Base-by-base conservation (phyloP, 2,888 invertebrate species). In the Trachelus troglodyta region DNA sequence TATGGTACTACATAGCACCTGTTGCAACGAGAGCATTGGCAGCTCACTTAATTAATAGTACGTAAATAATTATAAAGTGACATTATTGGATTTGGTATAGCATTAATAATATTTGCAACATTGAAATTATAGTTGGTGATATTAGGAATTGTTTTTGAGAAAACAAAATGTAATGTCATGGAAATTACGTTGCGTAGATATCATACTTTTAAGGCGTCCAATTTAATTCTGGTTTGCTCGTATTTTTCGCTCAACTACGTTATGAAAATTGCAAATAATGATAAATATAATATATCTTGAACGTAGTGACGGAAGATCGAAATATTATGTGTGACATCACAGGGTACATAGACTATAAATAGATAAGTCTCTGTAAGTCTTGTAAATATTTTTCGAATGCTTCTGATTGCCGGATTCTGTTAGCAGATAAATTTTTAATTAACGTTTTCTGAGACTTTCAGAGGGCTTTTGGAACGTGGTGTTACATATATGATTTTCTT, bases 21-120 rank as follows among this genome's bases (percentile, higher is more conserved):
- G 90, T 90, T 89, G 88, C 86, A 89, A 88, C 85, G 86, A 84
- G 87, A 84, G 84, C 85, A 74, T 56, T 23, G 23, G 15, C 40
- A 40, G 4, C 37, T 37, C 15, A 15, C 6, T 23, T 40, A 40
- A 56, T 56, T 56, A 56, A 56, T 9, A 56, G 1, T 56, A 23
- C 2, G 1, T 56, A 2, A 23, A 56, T 56, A 56, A 56, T 23
- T 56, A 23, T 56, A 6, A 56, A 56, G 56, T 56, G 23, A 23
- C 56, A 15, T 23, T 23, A 23, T 23, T 56, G 56, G 23, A 0
- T 9, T 23, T 15, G 6, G 15, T 15, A 40, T 6, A 40, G 15
- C 40, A 4, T 40, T 15, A 15, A 40, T 40, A 40, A 40, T 15
- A 15, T 40, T 40, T 15, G 1, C 40, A 40, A 15, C 15, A 4